These are phyloP conservation scores for Rhegmatorhina hoffmannsi DNA, from an alignment of 2,113 vertebrate genomes.

Conservation along the genomic window DNA sequence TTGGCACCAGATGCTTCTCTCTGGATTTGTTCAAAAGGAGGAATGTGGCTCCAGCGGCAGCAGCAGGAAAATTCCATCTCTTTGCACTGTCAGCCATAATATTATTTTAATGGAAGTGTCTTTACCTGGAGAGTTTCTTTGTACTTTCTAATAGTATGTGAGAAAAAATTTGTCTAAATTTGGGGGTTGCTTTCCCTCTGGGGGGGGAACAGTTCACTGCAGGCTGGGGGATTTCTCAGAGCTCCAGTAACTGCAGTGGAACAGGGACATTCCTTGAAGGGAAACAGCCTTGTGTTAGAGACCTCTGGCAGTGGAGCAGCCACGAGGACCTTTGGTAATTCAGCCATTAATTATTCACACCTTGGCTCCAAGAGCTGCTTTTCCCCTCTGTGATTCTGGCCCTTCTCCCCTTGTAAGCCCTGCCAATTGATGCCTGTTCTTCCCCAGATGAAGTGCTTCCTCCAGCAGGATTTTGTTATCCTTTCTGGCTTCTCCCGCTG, in stretches of 20 bases:
- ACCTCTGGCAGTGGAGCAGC: neutral
- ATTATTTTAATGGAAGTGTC: neutral
- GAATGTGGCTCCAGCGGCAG: neutral
- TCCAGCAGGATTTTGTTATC: neutral
- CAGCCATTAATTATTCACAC: neutral
- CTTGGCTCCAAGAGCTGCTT: neutral
- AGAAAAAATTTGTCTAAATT: fast-evolving
- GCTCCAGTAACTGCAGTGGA: neutral
- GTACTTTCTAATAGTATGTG: fast-evolving
- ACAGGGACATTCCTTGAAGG: neutral
- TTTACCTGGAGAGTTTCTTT: neutral
- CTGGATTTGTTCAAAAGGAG: neutral
- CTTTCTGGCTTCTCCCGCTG: neutral
- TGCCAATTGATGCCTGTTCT: neutral
- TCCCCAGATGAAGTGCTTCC: neutral
- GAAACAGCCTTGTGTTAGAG: neutral
- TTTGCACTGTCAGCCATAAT: neutral
- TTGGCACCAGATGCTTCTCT: neutral
- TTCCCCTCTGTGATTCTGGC: neutral
- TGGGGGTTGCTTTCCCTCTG: no score
- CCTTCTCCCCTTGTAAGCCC: neutral
- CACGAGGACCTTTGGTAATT: neutral
- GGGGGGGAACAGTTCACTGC: neutral
- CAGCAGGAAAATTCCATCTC: fast-evolving
- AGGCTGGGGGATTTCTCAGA: neutral